Evolutionary conservation across 2,113 vertebrate species (phyloP).

Genomic region (Embiotoca jacksoni): DNA sequence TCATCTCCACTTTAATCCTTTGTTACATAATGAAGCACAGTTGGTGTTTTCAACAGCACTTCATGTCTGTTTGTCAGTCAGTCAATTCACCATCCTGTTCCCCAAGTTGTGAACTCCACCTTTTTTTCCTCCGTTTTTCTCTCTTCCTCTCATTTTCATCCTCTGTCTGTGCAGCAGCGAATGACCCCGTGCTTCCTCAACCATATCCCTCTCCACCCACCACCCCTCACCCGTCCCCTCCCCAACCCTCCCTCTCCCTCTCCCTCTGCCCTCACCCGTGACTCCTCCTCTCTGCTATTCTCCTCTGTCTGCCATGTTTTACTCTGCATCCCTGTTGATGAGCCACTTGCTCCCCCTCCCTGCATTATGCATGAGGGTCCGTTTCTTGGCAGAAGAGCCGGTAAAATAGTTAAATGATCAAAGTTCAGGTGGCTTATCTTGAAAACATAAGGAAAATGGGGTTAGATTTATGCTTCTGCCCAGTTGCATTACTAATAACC

Average conservation of each 20-base stretch:
- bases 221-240: not conserved
- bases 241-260: not conserved
- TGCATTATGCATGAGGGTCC: conserved; percentile 72
- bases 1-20: not conserved
- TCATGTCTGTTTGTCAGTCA: conserved; percentile 2
- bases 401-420: conserved; percentile 54
- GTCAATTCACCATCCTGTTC: conserved; percentile 2
- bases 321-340: conserved; percentile 64
- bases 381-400: conserved; percentile 54
- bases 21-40: not conserved
- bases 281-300: conserved; percentile 55
- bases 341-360: conserved; percentile 61
- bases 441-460: conserved; percentile 40
- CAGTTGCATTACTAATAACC: conserved; percentile 17
- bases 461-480: conserved; percentile 41
- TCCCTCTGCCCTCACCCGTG: conserved; percentile 37
- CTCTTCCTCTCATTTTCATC: conserved; percentile 31
- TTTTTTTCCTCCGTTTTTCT: conserved; percentile 20
- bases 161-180: conserved; percentile 37
- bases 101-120: conserved; percentile 43
- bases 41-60: not conserved
- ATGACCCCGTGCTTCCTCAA: conserved; percentile 70
- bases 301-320: conserved; percentile 69
- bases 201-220: conserved; percentile 37
- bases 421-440: conserved; percentile 58